Conservation (phyloP, 1,140 invertebrate genomes). For the Amyelois transitella region DNA sequence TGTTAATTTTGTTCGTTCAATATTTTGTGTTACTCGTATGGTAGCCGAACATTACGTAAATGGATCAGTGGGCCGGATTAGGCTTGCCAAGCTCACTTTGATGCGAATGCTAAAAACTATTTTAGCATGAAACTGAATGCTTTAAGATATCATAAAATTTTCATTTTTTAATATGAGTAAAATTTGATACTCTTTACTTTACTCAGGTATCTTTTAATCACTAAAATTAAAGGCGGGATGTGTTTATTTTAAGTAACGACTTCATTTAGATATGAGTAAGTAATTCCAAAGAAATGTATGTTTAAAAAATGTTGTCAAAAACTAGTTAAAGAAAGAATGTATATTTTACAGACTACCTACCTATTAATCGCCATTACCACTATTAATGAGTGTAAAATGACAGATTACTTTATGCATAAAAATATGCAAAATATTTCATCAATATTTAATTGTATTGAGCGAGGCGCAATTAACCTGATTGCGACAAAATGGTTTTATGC, state of each 20-base stretch:
- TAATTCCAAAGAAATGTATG: no score
- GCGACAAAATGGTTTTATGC: not conserved
- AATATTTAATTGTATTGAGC: no score
- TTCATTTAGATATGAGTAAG: no score
- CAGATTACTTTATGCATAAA: not conserved
- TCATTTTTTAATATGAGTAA: no score
- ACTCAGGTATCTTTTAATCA: no score
- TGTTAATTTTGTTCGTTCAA: conserved; percentile 11
- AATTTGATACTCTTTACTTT: no score
- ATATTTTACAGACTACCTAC: not conserved
- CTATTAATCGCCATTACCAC: no score
- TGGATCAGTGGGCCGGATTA: conserved; percentile 30
- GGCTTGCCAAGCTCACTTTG: conserved; percentile 4
- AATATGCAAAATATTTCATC: not conserved
- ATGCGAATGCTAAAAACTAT: not conserved
- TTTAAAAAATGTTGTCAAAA: no score
- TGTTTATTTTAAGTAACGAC: no score
- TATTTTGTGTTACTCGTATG: conserved; percentile 23
- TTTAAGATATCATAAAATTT: not conserved
- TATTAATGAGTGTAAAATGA: no score
- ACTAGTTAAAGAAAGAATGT: not conserved
- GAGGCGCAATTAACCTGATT: not conserved
- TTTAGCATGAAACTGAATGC: not conserved
- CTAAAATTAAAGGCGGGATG: no score
- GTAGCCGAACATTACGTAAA: conserved; percentile 48